Evolutionary conservation across 2,888 invertebrate species (phyloP).

Genomic region (Eulithis prunata): DNA sequence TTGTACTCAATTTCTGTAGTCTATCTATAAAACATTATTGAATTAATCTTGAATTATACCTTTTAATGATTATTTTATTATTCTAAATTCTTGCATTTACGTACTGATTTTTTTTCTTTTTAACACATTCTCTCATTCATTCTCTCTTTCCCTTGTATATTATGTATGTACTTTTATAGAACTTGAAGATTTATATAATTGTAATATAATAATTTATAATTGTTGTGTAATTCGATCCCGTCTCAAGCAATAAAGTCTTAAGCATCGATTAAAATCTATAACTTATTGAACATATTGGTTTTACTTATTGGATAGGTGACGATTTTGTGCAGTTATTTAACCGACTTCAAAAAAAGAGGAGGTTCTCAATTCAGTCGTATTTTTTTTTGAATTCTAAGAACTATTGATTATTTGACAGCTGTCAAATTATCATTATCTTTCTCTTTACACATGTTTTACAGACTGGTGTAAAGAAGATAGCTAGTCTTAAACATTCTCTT

Average conservation of each 20-base stretch:
- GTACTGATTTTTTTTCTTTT: neutral
- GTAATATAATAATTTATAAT: constrained; percentile 7
- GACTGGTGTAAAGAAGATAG: no score
- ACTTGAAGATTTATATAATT: constrained; percentile 14
- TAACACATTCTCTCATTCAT: no score
- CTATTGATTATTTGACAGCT: no score
- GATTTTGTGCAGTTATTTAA: neutral
- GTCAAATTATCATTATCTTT: neutral
- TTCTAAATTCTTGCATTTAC: constrained; percentile 14
- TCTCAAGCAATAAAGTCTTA: constrained; percentile 42
- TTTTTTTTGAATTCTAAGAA: no score
- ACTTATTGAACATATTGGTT: constrained; percentile 62
- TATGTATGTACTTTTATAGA: constrained; percentile 12
- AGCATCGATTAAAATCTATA: constrained; percentile 56
- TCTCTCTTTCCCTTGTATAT: constrained; percentile 14
- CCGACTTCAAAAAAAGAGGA: neutral
- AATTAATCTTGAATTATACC: no score
- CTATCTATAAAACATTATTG: no score
- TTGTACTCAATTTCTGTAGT: no score
- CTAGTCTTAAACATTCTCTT: no score
- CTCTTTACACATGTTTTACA: no score
- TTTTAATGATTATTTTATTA: neutral
- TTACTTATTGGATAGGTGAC: constrained; percentile 55
- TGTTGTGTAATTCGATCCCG: constrained; percentile 6
- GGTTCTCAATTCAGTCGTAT: no score